Conservation (phyloP, 2,113 vertebrate species). For the Sula dactylatra region DNA sequence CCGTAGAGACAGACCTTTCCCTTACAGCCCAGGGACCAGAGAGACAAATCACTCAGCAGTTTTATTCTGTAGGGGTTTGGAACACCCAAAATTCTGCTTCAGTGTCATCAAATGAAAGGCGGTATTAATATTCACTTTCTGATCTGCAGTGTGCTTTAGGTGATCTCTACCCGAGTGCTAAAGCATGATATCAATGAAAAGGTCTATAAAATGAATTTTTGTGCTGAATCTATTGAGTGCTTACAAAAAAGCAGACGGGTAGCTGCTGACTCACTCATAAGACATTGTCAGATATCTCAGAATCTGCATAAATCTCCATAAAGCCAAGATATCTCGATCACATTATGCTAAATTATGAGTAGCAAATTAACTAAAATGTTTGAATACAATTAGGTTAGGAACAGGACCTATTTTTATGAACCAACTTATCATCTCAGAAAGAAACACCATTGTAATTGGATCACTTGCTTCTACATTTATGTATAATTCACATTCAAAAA, state of each 20-base stretch:
- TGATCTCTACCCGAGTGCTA: conserved; percentile 13
- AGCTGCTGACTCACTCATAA: conserved; percentile 58
- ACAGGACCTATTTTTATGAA: conserved; percentile 73
- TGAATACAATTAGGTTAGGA: conserved; percentile 80
- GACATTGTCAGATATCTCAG: conserved; percentile 58
- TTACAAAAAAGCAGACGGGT: conserved; percentile 30
- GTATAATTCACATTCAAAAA: conserved; percentile 59
- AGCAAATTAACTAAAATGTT: conserved; percentile 83
- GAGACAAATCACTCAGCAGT: not conserved
- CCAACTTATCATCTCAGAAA: conserved; percentile 64
- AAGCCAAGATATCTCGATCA: conserved; percentile 72
- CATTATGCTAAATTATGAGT: conserved; percentile 81
- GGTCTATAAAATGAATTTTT: conserved; percentile 32
- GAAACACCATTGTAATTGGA: conserved; percentile 49
- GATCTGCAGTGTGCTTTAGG: not conserved
- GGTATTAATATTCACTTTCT: not conserved
- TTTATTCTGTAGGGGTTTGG: conserved; percentile 40
- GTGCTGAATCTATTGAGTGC: conserved; percentile 31
- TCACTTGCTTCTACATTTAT: conserved; percentile 54
- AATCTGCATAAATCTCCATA: conserved; percentile 81
- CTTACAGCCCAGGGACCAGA: not conserved
- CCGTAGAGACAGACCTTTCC: conserved; percentile 36
- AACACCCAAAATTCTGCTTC: not conserved
- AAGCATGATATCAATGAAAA: not conserved
- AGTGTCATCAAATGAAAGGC: not conserved